Conservation (phyloP, 2,113 vertebrate species). For the Oreochromis niloticus region DNA sequence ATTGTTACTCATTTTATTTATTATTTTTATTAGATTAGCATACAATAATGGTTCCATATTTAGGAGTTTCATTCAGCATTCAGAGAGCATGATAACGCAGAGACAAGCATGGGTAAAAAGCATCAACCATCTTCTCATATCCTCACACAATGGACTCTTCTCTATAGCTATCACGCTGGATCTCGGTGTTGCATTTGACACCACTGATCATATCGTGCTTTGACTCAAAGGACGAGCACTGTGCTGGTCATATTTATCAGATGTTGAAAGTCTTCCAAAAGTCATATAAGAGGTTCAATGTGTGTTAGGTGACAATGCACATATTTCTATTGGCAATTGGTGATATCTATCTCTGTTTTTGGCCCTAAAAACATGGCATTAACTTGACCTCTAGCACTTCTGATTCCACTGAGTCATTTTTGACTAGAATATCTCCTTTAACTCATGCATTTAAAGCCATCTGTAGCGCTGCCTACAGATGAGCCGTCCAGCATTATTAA, state of each 20-base stretch:
- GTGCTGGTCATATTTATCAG: background rate
- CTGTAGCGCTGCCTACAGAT: background rate
- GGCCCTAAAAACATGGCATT: background rate
- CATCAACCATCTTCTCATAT: background rate
- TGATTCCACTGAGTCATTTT: background rate
- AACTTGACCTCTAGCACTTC: background rate
- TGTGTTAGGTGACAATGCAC: background rate
- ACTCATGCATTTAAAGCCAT: background rate
- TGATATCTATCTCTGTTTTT: background rate
- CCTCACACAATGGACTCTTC: background rate
- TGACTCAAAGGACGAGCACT: background rate
- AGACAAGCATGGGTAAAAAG: background rate
- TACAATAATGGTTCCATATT: background rate
- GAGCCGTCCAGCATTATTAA: background rate
- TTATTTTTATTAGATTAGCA: background rate
- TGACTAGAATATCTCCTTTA: background rate
- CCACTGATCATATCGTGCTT: background rate
- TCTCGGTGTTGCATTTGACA: background rate
- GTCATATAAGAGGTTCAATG: background rate
- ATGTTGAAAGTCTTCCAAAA: background rate
- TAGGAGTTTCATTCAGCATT: background rate
- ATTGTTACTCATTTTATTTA: background rate
- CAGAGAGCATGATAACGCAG: background rate
- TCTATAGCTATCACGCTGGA: background rate
- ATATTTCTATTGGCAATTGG: background rate